Conservation (phyloP, 2,888 invertebrate genomes). For the Eustalomyia histrio region DNA sequence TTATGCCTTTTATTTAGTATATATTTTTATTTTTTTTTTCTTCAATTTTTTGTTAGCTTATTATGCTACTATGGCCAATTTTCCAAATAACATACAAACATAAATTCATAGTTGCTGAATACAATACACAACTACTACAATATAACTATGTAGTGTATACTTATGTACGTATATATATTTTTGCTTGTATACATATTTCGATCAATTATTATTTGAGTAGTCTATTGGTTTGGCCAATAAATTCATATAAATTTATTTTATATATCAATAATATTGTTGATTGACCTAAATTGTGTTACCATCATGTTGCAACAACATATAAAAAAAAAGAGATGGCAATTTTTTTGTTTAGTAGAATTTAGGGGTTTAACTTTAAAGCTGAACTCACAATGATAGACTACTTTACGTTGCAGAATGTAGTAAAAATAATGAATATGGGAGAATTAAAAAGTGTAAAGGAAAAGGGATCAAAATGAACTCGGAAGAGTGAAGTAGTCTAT, state of each 20-base stretch:
- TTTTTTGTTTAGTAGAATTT: slow-evolving; percentile 13
- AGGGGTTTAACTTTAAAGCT: slow-evolving; percentile 20
- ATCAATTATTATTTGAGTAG: slow-evolving; percentile 58
- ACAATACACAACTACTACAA: neutral
- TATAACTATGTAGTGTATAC: neutral
- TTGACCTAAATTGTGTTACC: slow-evolving; percentile 63
- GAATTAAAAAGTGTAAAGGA: no score
- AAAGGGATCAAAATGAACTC: no score
- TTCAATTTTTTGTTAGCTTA: slow-evolving; percentile 17
- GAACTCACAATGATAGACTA: no score
- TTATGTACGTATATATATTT: neutral
- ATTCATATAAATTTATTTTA: slow-evolving; percentile 46
- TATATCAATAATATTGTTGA: slow-evolving; percentile 63
- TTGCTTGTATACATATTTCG: slow-evolving; percentile 30
- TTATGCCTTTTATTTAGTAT: slow-evolving; percentile 32
- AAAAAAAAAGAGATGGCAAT: neutral
- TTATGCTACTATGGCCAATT: slow-evolving; percentile 54
- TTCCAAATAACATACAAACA: slow-evolving; percentile 52
- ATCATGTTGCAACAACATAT: slow-evolving; percentile 19
- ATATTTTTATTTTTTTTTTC: no score
- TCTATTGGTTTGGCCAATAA: slow-evolving; percentile 55
- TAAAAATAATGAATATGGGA: no score
- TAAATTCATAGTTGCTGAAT: neutral
- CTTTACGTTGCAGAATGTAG: no score
- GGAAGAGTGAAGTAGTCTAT: no score